phyloP scores from a whole-genome alignment of 2,888 invertebrate genomes.

The Synergus umbraculus region DNA sequence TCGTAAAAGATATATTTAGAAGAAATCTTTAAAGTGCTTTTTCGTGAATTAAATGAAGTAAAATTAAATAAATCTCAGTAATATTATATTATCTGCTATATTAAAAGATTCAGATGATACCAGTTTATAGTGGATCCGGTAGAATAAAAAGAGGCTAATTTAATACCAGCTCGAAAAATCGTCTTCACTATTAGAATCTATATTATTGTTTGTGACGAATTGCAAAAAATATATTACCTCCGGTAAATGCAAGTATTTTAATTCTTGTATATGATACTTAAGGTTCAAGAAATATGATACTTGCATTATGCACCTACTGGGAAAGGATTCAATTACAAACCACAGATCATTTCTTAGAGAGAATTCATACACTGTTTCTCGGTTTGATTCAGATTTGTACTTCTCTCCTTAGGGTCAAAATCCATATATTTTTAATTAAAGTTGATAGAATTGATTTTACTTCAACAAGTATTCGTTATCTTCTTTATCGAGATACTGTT shows the following conservation, averaged over 20 bases:
- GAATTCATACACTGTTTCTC: not conserved
- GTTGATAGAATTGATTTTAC: no score
- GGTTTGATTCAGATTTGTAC: not conserved
- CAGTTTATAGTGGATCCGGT: not conserved
- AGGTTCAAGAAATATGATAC: not conserved
- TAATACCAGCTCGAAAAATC: not conserved
- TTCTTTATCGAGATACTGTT: no score
- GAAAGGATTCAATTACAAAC: slow-evolving; percentile 2
- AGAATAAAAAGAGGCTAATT: not conserved
- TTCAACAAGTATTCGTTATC: no score
- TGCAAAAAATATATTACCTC: not conserved
- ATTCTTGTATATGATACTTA: not conserved
- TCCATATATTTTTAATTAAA: not conserved
- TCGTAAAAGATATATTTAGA: not conserved
- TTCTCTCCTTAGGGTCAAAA: not conserved
- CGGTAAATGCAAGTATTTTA: not conserved
- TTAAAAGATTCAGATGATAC: not conserved
- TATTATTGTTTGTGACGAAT: not conserved
- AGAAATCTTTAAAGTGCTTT: no score
- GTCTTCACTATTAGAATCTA: not conserved
- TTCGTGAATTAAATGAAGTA: no score
- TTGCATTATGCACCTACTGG: not conserved
- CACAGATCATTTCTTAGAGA: not conserved
- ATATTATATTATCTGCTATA: not conserved
- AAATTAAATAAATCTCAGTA: not conserved